Evolutionary conservation across 2,888 invertebrate genomes (phyloP).

Genomic region (Lithophane ornitopus): DNA sequence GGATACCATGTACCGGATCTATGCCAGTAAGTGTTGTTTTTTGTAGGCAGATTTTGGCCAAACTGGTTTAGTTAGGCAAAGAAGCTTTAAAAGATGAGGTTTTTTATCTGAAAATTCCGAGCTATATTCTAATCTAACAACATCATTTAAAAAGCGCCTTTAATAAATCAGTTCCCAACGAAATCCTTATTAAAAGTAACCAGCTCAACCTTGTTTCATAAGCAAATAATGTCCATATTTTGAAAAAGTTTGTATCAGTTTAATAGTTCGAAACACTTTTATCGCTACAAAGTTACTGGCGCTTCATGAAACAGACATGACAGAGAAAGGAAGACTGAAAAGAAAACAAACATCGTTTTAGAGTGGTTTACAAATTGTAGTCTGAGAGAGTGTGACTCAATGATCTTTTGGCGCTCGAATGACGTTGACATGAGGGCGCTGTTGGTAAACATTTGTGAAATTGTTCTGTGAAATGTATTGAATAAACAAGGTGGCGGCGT

Average conservation of each 20-base stretch:
- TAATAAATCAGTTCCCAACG: not conserved
- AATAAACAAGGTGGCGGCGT: not conserved
- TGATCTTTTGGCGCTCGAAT: not conserved
- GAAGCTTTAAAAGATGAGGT: not conserved
- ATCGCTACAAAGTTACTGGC: slow-evolving; percentile 49
- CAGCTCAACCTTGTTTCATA: slow-evolving; percentile 19
- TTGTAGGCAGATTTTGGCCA: too few relatives aligned
- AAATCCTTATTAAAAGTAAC: slow-evolving; percentile 22
- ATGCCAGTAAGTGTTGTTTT: slow-evolving; percentile 92
- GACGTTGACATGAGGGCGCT: not conserved
- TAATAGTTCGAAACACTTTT: slow-evolving; percentile 59
- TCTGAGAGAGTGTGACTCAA: slow-evolving; percentile 15
- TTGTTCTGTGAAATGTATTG: not conserved
- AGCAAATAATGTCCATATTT: slow-evolving; percentile 34
- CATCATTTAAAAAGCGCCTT: not conserved
- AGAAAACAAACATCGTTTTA: slow-evolving; percentile 55
- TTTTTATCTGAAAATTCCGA: not conserved
- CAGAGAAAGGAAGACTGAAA: slow-evolving; percentile 35
- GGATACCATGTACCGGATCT: slow-evolving; percentile 97
- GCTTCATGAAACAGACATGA: slow-evolving; percentile 64
- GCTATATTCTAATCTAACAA: not conserved
- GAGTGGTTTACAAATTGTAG: slow-evolving; percentile 47
- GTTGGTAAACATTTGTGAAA: not conserved
- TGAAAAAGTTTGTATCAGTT: slow-evolving; percentile 43
- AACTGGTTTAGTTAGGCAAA: not conserved